These are phyloP conservation scores for Asteroscopus sphinx DNA, from an alignment of 2,888 invertebrate species.

Conservation along the genomic window DNA sequence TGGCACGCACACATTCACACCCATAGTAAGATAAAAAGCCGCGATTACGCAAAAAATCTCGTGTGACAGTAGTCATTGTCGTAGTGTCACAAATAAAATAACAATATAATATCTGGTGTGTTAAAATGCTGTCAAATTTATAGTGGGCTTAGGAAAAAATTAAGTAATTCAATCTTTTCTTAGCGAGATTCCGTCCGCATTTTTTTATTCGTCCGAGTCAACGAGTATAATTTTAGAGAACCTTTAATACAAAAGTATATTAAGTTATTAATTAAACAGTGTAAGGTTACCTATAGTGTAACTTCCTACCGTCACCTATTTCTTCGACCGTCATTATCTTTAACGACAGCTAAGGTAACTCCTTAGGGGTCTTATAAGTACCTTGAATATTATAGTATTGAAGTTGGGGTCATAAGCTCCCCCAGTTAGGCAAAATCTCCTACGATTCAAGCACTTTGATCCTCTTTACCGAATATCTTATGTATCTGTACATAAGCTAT, in stretches of 20 bases:
- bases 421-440: constrained; percentile 39
- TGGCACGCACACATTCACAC: no score
- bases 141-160: no score
- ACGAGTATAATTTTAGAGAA: constrained; percentile 15
- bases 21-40: no score
- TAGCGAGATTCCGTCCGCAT: no score
- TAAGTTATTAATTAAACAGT: constrained; percentile 62
- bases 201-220: no score
- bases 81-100: no score
- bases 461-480: constrained; percentile 35
- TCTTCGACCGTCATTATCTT: constrained; percentile 62
- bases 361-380: constrained; percentile 36
- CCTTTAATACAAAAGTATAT: constrained; percentile 17
- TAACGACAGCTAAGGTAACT: constrained; percentile 54
- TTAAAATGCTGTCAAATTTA: no score
- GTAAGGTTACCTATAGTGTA: constrained; percentile 55
- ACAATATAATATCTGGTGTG: no score
- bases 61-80: no score
- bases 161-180: no score
- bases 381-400: constrained; percentile 54
- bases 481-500: constrained; percentile 34
- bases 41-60: no score
- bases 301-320: constrained; percentile 40
- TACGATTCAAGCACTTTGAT: constrained; percentile 54
- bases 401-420: constrained; percentile 38